These are phyloP conservation scores for Capitella teleta DNA, from an alignment of 1,140 invertebrate genomes.

Conservation along the genomic window DNA sequence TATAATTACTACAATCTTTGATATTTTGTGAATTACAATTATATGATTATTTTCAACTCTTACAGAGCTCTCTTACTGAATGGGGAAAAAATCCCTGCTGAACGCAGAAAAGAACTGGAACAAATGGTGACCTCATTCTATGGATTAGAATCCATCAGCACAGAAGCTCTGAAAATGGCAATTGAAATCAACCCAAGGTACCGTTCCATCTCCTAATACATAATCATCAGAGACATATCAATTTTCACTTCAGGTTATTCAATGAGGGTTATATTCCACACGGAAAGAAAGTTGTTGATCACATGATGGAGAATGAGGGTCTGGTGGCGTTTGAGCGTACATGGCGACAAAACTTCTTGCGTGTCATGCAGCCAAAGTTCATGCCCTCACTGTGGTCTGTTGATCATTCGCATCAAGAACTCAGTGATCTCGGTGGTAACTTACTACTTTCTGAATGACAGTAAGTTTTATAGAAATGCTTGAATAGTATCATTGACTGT, in stretches of 20 bases:
- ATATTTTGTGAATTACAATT: no score
- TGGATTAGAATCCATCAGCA: constrained; percentile 24
- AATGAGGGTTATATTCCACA: constrained; percentile 53
- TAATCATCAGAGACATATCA: neutral
- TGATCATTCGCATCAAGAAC: constrained; percentile 14
- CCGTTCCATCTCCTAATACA: constrained; percentile 2
- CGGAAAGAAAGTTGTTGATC: constrained; percentile 55
- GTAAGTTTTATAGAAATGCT: no score
- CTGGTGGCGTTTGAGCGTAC: constrained; percentile 57
- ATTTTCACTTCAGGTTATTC: constrained; percentile 25
- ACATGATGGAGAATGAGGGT: constrained; percentile 48
- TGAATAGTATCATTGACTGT: no score
- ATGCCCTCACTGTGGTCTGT: constrained; percentile 64
- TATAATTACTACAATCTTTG: no score
- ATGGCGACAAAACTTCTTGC: constrained; percentile 68
- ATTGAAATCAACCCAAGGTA: constrained; percentile 30
- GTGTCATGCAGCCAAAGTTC: constrained; percentile 58
- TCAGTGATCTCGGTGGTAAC: neutral
- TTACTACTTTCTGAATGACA: no score
- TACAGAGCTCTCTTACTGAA: constrained; percentile 48
- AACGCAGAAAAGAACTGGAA: constrained; percentile 43
- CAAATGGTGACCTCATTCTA: constrained; percentile 30
- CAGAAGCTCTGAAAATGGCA: constrained; percentile 31
- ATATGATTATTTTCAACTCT: no score
- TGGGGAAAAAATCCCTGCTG: constrained; percentile 46